These are phyloP conservation scores for Eulemur mongoz DNA, from an alignment of 2,797 vertebrate genomes.

Conservation along the genomic window DNA sequence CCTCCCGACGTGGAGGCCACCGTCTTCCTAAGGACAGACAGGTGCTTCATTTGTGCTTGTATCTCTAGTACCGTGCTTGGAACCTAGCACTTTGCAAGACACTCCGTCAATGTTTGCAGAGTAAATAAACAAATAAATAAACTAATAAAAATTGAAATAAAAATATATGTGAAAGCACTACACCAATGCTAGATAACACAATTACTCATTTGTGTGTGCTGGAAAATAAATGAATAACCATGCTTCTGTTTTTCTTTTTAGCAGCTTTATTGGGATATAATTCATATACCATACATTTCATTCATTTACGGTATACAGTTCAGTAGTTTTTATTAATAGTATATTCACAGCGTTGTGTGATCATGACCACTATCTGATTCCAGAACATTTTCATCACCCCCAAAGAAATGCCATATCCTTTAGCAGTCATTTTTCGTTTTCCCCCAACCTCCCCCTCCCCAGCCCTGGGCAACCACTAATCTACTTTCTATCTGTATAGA, in stretches of 20 bases:
- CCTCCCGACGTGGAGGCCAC: background rate
- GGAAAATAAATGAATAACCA: background rate
- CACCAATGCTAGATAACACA: background rate
- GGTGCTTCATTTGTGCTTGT: background rate
- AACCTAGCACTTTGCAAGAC: background rate
- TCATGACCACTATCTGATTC: background rate
- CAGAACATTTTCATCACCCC: background rate
- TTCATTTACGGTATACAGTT: background rate
- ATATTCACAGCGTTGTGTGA: background rate
- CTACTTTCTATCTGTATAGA: background rate
- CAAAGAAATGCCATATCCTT: background rate
- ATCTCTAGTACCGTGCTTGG: background rate
- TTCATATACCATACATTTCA: background rate
- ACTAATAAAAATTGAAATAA: background rate
- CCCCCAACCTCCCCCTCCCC: background rate
- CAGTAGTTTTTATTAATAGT: background rate
- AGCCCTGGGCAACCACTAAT: background rate
- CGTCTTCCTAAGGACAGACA: background rate
- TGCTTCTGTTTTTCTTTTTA: background rate
- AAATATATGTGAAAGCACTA: background rate
- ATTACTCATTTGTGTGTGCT: background rate
- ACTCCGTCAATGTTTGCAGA: background rate
- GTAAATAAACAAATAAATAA: background rate
- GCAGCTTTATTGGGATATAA: background rate
- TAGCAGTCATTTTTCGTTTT: background rate